A percentile compares a stretch with the other conserved stretches of the same genome.
phyloP scores from a whole-genome alignment of 2,797 vertebrate genomes.

The Stomatorhinus walkeri region DNA sequence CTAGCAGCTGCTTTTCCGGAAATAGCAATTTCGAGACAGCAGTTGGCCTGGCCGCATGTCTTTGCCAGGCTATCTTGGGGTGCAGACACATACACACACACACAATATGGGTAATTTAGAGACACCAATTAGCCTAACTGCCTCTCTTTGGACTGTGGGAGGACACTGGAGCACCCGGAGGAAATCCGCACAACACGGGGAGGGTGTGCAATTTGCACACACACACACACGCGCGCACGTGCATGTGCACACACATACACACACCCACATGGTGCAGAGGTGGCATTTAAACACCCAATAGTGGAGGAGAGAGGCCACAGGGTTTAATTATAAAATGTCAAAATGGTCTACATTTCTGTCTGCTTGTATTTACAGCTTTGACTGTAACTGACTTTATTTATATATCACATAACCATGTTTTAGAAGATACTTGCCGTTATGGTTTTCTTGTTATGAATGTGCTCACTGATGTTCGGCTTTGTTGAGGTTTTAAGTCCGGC shows the following conservation, averaged over 20 bases:
- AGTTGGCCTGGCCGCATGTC: not conserved
- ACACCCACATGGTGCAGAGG: not conserved
- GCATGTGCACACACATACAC: not conserved
- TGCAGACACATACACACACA: not conserved
- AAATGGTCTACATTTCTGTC: not conserved
- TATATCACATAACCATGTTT: not conserved
- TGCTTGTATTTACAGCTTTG: not conserved
- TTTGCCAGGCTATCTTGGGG: not conserved
- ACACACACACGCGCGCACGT: not conserved
- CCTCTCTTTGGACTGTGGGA: not conserved
- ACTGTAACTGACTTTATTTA: not conserved
- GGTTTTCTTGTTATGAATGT: not conserved
- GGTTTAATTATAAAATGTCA: not conserved
- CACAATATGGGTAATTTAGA: not conserved
- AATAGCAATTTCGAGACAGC: not conserved
- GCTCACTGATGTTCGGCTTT: not conserved
- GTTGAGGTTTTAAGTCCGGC: not conserved
- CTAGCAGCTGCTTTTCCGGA: not conserved
- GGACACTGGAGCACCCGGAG: not conserved
- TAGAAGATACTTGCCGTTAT: not conserved
- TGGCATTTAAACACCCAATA: not conserved
- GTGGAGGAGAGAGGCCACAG: not conserved
- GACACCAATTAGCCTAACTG: constrained; percentile 5
- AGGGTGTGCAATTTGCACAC: not conserved
- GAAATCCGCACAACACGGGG: not conserved